phyloP scores from a whole-genome alignment of 1,140 invertebrate genomes.

The Conus betulinus region DNA sequence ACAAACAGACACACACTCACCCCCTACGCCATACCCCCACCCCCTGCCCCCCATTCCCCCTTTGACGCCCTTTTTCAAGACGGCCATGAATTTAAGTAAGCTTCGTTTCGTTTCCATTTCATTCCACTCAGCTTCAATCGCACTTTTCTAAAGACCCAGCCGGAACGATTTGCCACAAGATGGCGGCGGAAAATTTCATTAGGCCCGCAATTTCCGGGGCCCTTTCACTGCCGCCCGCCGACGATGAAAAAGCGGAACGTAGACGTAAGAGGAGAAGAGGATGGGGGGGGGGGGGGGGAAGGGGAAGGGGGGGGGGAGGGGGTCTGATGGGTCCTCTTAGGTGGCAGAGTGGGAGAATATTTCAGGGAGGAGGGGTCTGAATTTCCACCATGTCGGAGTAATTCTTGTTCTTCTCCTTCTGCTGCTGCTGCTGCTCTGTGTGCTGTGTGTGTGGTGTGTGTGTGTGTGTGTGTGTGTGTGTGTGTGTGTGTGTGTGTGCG shows the following conservation, averaged over 20 bases:
- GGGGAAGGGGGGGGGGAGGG: background rate
- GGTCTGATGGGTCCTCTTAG: background rate
- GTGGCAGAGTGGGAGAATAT: background rate
- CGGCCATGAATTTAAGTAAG: slow-evolving; percentile 36
- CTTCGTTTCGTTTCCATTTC: slow-evolving; percentile 37
- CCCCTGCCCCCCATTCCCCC: no score
- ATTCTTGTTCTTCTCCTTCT: no score
- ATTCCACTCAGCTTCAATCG: slow-evolving; percentile 36
- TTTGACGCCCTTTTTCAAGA: background rate
- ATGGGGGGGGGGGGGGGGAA: background rate
- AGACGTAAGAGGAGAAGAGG: background rate
- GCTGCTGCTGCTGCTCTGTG: no score
- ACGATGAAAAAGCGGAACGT: slow-evolving; percentile 11
- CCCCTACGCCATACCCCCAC: no score
- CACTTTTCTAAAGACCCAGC: slow-evolving; percentile 27
- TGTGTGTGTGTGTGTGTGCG: no score
- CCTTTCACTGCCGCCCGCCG: background rate
- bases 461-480: no score
- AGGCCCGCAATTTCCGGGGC: background rate
- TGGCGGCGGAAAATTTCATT: slow-evolving; percentile 26
- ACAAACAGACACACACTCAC: no score
- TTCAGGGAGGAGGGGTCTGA: background rate
- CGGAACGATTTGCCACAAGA: slow-evolving; percentile 12
- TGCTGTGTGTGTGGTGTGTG: no score
- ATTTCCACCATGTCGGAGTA: no score